phyloP scores from a whole-genome alignment of 2,113 vertebrate genomes.

The Strix aluco region DNA sequence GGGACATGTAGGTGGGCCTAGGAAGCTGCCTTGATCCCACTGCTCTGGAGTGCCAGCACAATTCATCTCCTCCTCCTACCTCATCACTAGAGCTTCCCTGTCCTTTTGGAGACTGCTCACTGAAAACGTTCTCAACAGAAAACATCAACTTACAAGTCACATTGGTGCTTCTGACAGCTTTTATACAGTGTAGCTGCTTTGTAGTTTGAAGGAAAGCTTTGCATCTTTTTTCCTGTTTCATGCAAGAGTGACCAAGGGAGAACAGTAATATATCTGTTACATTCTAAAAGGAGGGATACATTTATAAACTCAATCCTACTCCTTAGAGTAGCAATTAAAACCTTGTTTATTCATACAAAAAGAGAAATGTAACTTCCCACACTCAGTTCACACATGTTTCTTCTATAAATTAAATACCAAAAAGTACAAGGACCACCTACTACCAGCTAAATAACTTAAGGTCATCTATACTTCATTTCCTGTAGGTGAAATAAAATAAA shows the following conservation, averaged over 20 bases:
- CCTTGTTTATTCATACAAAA: background rate
- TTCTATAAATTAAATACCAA: background rate
- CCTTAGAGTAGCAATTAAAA: background rate
- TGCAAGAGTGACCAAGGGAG: background rate
- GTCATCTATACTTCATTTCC: background rate
- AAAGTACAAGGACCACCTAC: background rate
- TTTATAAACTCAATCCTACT: background rate
- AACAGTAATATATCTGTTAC: background rate
- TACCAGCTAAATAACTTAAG: background rate
- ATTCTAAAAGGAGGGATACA: background rate
- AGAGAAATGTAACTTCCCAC: background rate
- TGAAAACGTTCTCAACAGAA: rapidly evolving
- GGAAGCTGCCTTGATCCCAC: background rate
- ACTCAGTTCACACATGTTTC: background rate
- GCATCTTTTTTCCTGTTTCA: background rate
- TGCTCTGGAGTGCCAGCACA: rapidly evolving
- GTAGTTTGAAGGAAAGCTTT: background rate
- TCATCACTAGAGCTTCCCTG: background rate
- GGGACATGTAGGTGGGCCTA: rapidly evolving
- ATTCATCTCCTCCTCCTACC: background rate
- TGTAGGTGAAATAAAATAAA: background rate
- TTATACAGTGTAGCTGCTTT: background rate
- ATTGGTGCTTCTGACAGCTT: background rate
- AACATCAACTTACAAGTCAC: background rate
- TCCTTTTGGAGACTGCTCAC: background rate